Evolutionary conservation across 2,113 vertebrate genomes (phyloP), one percentile per base, ranked within the genome.

Genomic region (Hippocampus mohnikei): DNA sequence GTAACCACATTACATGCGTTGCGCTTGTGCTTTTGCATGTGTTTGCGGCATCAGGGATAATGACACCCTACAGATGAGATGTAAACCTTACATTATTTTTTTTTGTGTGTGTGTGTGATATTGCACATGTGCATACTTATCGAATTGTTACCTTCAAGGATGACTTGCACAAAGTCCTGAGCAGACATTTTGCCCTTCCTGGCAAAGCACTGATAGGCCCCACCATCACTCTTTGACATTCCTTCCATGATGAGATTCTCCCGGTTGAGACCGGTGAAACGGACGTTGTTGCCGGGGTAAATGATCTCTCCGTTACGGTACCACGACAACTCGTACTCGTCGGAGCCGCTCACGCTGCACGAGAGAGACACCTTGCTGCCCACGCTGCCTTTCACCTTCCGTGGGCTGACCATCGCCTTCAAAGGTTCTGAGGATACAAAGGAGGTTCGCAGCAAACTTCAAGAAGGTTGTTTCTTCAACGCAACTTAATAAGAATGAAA

Each of bases 221-320:
- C 97, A 6, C 95, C 96, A 1, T 98, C 97, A 6, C 96, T 99
- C 91, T 96, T 98, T 21, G 94, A 95, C 96, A 99, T 96, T 81
- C 95, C 96, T 64, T 99, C 97, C 94, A 99, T 98, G 75, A 97
- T 92, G 41, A 99, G 94, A 86, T 94, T 98, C 87, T 98, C 96
- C 1, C 93, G 92, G 88, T 93, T 97, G 81, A 93, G 13, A 0
- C 97, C 97, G 4, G 93, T 95, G 88, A 98, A 95, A 69, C 95
- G 92, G 23, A 98, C 95, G 0, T 94, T 98, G 88, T 92, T 98
- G 25, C 95, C 95, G 0, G 95, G 94, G 76, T 94, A 94, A 90
- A 98, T 94, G 85, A 96, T 93, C 84, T 99, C 96, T 10, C 95
- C 96, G 0, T 99, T 99, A 52, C 95, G 94, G 83, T 99, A 99